Percentiles rank a stretch among this genome's conserved stretches.
These are phyloP conservation scores for Zoanthus sociatus DNA, from an alignment of 92 coral and sea anemone species.

Conservation along the genomic window DNA sequence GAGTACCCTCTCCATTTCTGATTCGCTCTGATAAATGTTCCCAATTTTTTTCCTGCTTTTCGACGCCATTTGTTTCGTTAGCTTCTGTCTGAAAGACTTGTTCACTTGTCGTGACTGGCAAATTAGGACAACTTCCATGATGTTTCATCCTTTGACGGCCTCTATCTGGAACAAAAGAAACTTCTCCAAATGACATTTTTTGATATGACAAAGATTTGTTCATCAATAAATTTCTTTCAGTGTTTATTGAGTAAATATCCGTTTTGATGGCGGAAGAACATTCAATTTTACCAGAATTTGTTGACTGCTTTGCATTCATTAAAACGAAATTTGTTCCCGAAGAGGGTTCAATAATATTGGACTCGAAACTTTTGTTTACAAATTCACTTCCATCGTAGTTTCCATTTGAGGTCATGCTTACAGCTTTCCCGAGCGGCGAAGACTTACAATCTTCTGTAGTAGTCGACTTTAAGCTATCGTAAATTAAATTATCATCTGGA, in stretches of 20 bases:
- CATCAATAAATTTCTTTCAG: neutral
- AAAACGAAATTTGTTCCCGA: slow-evolving; percentile 15
- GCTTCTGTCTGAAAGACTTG: neutral
- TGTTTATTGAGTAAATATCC: neutral
- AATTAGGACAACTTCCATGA: slow-evolving; percentile 23
- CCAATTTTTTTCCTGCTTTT: neutral
- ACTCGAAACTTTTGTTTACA: slow-evolving; percentile 23
- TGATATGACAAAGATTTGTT: slow-evolving; percentile 59
- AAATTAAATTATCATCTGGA: neutral
- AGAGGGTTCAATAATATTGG: slow-evolving; percentile 7
- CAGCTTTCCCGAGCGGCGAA: neutral
- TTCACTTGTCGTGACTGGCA: neutral
- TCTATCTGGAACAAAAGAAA: neutral
- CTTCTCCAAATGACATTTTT: slow-evolving; percentile 45
- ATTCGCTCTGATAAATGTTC: neutral
- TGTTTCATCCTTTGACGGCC: neutral
- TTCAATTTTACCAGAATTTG: neutral
- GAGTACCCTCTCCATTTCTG: neutral
- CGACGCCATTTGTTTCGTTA: neutral
- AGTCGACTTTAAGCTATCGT: neutral
- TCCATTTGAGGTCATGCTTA: neutral
- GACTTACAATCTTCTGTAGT: neutral
- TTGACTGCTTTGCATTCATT: neutral
- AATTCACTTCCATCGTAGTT: slow-evolving; percentile 21
- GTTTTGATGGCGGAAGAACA: neutral